Evolutionary conservation across 1,140 invertebrate species (phyloP), one percentile per base, ranked within the genome.

Genomic region (Melitaea cinxia): DNA sequence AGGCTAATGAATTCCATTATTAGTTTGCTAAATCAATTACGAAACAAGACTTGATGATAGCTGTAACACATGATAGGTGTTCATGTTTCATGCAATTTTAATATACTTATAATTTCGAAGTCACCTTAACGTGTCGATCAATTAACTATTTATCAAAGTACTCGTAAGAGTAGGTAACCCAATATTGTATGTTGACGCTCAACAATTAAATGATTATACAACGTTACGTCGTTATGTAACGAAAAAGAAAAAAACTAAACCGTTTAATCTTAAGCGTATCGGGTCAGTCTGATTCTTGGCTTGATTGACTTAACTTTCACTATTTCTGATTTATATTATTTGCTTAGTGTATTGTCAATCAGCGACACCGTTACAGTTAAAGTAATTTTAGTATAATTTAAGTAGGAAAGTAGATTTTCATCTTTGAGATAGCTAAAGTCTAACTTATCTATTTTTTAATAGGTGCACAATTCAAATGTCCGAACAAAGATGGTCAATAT

Each of bases 391-490:
- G 1, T 9, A 10, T 33, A 9, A 0, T 33, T 7, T 7, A 12
- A 33, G 30, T 12, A 9, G 10, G 4, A 17, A 1, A n/a, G 6
- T 39, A 39, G n/a, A 4, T 17, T 15, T 17, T 39, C 12, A 17
- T 4, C n/a, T n/a, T n/a, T n/a, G n/a, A n/a, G n/a, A n/a, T n/a
- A n/a, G n/a, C n/a, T n/a, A 21, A 55, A 15, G 7, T 26, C 1
- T 62, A 45, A 10, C 2, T n/a, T 1, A 23, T 4, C 37, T 45
- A 14, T 59, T 64, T 76, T 68, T 2, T 73, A 68, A 7, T 83
- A 95, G 95, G 91, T 68, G 94, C 89, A n/a, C 93, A 93, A 60
- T 96, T 94, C 89, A 93, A 94, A 80, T 97, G 96, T 81, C 96
- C 96, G 9, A 92, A 94, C 47, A 94, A 95, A 73, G 94, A 96